A percentile compares a stretch with the other conserved stretches of the same genome.
These are phyloP conservation scores for Mastigias papua DNA, from an alignment of 30 jellyfish, hydroid and myxozoan genomes.

Conservation along the genomic window DNA sequence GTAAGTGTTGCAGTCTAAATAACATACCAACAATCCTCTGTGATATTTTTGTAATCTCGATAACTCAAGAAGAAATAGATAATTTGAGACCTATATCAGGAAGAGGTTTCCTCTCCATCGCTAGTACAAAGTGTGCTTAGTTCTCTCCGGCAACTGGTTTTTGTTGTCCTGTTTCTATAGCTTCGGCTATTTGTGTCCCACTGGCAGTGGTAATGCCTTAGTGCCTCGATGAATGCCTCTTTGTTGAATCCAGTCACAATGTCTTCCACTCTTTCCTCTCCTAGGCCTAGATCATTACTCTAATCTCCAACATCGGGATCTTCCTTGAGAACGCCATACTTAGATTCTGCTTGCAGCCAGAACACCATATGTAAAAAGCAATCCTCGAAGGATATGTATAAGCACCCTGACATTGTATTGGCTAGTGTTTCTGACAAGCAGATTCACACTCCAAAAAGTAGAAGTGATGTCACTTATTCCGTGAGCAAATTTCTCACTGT, in stretches of 20 bases:
- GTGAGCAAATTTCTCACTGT: not conserved
- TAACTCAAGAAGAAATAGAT: not conserved
- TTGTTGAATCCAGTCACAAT: not conserved
- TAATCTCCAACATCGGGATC: not conserved
- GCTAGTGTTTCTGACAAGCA: not conserved
- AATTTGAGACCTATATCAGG: not conserved
- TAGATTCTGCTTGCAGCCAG: conserved; percentile 4
- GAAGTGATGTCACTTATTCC: not conserved
- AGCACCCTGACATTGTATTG: conserved; percentile 4
- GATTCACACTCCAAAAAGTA: not conserved
- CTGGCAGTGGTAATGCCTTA: conserved; percentile 2
- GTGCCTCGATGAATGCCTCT: conserved; percentile 3
- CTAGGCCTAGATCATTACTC: conserved; percentile 11
- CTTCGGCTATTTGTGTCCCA: not conserved
- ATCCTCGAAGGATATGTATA: not conserved
- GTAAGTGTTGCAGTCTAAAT: not conserved
- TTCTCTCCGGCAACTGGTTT: conserved; percentile 1
- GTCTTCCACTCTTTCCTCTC: not conserved
- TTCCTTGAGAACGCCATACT: not conserved
- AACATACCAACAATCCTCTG: not conserved
- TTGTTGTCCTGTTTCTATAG: conserved; percentile 1
- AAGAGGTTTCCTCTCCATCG: not conserved
- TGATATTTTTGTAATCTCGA: not conserved
- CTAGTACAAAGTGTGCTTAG: not conserved
- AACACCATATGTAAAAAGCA: conserved; percentile 5